Base-by-base conservation (phyloP, 2,113 vertebrate genomes). In the Turdus rufiventris region DNA sequence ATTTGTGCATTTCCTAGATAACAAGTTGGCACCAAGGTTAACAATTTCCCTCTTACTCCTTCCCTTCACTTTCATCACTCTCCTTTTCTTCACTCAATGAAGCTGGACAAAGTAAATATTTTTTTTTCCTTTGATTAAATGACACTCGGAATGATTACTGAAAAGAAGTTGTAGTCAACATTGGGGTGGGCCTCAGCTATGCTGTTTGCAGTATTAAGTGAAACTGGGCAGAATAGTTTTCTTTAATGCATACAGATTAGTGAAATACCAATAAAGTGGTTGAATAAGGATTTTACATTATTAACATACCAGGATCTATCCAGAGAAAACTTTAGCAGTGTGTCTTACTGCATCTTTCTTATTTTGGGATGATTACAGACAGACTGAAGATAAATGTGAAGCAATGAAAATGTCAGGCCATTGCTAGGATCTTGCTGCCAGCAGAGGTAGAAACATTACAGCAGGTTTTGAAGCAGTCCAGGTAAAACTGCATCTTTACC, bases 121-220 rank as follows among this genome's bases (percentile, higher is more conserved):
- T 53, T 63, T 38, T 87, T 38, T 87, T 28, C 21, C 19, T 68
- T 73, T 56, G 6, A 70, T 25, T 45, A 88, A 88, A 26, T 9
- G 3, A 61, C 9, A 43, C 6, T 48, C 26, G 17, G 70, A 81
- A 60, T 7, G 12, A 57, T 18, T 33, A 40, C 18, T 53, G 18
- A 82, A 78, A 65, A 82, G 6, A 36, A 45, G 18, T 43, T 58
- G 3, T 34, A 88, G 8, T 18, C 12, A 42, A 21, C 23, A 60
- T 0, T 38, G 15, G 2, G 1, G 10, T 42, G 10, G 13, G 7
- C 8, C 34, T 85, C 36, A 61, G 9, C 40, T 68, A 12, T 73
- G 17, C 12, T 70, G 10, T 60, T 88, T 67, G 28, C 14, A 58
- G 4, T 45, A 28, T 25, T 36, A 40, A 54, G 21, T 48, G 38